phyloP scores from a whole-genome alignment of 2,888 invertebrate species.

The Melieria picta region DNA sequence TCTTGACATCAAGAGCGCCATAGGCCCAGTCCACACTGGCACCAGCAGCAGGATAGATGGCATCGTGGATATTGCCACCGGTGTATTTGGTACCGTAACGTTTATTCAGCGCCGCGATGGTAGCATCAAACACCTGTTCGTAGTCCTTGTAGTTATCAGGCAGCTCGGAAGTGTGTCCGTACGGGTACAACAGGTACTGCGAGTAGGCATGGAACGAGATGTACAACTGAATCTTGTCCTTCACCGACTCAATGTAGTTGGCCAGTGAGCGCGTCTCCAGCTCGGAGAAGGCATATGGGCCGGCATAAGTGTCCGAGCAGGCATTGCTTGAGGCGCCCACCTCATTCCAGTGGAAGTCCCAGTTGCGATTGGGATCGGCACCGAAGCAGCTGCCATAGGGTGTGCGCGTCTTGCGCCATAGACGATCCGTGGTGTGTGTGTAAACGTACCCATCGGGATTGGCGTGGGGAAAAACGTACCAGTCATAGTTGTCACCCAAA shows the following conservation, averaged over 20 bases:
- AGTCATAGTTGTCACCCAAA: constrained; percentile 72
- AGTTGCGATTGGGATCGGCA: constrained; percentile 82
- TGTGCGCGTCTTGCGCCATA: constrained; percentile 75
- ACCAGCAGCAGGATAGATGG: constrained; percentile 70
- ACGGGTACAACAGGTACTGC: constrained; percentile 76
- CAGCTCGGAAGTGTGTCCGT: constrained; percentile 69
- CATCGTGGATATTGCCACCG: constrained; percentile 66
- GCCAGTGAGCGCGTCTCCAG: constrained; percentile 71
- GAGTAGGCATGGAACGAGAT: constrained; percentile 80
- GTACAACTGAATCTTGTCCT: constrained; percentile 71
- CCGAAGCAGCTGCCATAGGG: constrained; percentile 70
- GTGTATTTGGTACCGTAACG: constrained; percentile 65
- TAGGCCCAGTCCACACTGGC: constrained; percentile 75
- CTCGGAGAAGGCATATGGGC: constrained; percentile 77
- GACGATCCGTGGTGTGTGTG: constrained; percentile 69
- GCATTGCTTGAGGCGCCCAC: constrained; percentile 70
- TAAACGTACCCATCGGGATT: constrained; percentile 83
- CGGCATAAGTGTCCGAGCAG: constrained; percentile 75
- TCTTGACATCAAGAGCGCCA: constrained; percentile 67
- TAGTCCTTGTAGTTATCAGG: constrained; percentile 67
- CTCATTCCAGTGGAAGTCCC: constrained; percentile 75
- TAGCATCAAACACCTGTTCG: constrained; percentile 57
- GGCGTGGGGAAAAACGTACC: constrained; percentile 81
- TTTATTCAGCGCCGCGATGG: constrained; percentile 54
- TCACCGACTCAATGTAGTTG: constrained; percentile 68